Base-by-base conservation (phyloP, 1,140 invertebrate species). In the Prorops nasuta region DNA sequence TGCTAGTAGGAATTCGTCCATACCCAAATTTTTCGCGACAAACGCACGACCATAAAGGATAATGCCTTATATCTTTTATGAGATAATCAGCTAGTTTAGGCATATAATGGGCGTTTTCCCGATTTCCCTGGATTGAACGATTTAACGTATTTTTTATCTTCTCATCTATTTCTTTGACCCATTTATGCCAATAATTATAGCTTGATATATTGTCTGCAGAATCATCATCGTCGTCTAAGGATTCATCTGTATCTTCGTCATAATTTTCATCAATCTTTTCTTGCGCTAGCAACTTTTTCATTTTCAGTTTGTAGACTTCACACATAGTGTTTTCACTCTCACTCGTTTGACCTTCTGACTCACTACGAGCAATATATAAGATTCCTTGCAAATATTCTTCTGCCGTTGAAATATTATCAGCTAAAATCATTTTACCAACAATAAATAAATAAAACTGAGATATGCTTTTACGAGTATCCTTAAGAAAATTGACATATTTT, bases 1-100 rank as follows among this genome's bases (percentile, higher is more conserved):
- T 60, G 0, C 54, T 51, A 2, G 61, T 55, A 4, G 55, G 57
- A 7, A 53, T 47, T 32, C 57, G n/a, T 1, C 60, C 58, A 31
- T 56, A 60, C n/a, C 34, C 21, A 43, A 58, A 60, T 22, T 24
- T 36, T 12, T 58, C 35, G 0, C 28, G 14, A 28, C 14, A 49
- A 1, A 58, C 19, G n/a, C 50, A 51, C 0, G 43, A 53, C 52
- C 57, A 60, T 12, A 63, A 20, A 0, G 54, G 54, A 4, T 60
- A 22, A 10, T 31, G 36, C 19, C 38, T 37, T 2, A 58, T 31
- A 32, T 60, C 40, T 3, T 44, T 50, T 1, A 56, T 9, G 3
- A 59, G 24, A 28, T 37, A 21, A 10, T 51, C 42, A 21, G 42
- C 37, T 1, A 51, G 18, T 22, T 45, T 9, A 1, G 49, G 43